phyloP scores from a whole-genome alignment of 37 sponge, comb jelly and placozoan genomes.

The Geodia barretti region DNA sequence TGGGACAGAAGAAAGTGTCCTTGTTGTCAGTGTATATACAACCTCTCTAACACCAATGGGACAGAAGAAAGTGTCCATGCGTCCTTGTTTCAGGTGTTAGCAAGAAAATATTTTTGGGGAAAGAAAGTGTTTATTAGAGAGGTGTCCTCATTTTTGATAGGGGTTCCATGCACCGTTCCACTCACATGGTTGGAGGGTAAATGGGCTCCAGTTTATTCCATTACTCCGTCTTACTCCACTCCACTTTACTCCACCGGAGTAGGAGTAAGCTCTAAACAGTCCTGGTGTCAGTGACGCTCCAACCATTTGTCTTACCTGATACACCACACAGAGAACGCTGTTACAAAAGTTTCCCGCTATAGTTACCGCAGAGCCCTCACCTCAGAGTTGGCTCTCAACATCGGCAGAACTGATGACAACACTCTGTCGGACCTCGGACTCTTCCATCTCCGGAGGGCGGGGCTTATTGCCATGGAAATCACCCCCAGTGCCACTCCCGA shows the following conservation, averaged over 20 bases:
- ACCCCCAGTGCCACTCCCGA: background rate
- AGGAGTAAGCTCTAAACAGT: conserved; percentile 56
- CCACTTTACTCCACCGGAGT: conserved; percentile 46
- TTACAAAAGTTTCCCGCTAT: too few relatives aligned
- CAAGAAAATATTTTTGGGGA: too few relatives aligned
- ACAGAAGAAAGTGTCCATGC: too few relatives aligned
- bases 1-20: background rate
- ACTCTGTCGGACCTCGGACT: conserved; percentile 26
- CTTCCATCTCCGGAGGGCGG: background rate
- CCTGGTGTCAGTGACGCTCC: conserved; percentile 35
- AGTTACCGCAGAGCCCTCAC: too few relatives aligned
- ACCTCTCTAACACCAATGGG: too few relatives aligned
- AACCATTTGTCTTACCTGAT: too few relatives aligned
- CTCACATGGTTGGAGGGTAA: background rate
- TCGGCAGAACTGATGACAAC: conserved; percentile 27
- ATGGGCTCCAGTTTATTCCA: background rate
- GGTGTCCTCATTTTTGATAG: too few relatives aligned
- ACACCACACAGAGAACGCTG: too few relatives aligned
- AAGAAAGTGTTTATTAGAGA: too few relatives aligned
- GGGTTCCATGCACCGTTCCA: background rate
- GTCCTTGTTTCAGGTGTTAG: too few relatives aligned
- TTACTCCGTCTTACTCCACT: conserved; percentile 3
- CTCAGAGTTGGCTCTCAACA: conserved; percentile 52
- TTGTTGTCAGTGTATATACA: too few relatives aligned
- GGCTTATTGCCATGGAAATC: background rate